Evolutionary conservation across 2,888 invertebrate genomes (phyloP).

Genomic region (Cotesia congregata): DNA sequence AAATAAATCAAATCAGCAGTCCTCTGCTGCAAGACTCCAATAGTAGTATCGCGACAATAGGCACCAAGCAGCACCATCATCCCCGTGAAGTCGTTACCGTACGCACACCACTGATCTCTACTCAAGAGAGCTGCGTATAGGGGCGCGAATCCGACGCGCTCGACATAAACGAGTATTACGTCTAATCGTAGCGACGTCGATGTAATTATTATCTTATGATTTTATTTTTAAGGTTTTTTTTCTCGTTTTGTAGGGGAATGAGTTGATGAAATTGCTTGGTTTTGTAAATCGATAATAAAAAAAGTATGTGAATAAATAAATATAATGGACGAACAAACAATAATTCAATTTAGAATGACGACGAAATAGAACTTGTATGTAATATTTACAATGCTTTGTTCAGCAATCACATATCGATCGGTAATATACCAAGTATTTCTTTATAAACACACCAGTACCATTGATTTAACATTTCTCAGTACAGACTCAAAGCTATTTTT

Average conservation of each 20-base stretch:
- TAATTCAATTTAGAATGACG: background rate
- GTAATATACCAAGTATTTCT: background rate
- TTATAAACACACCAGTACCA: background rate
- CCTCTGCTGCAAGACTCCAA: slow-evolving; percentile 47
- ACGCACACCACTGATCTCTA: slow-evolving; percentile 67
- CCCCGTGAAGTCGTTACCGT: slow-evolving; percentile 68
- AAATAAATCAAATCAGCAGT: slow-evolving; percentile 39
- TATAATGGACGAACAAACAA: background rate
- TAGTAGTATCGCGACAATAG: slow-evolving; percentile 38
- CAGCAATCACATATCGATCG: background rate
- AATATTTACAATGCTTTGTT: background rate
- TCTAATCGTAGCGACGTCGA: slow-evolving; percentile 64
- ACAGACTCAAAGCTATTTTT: background rate
- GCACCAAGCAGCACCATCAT: slow-evolving; percentile 53
- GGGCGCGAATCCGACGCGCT: slow-evolving; percentile 68
- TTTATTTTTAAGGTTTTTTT: background rate
- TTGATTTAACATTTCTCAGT: background rate
- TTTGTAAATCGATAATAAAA: background rate
- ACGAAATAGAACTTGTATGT: background rate
- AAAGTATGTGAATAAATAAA: background rate
- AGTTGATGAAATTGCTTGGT: background rate
- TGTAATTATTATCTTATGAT: slow-evolving; percentile 23
- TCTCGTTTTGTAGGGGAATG: background rate
- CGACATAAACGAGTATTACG: slow-evolving; percentile 69
- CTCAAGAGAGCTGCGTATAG: slow-evolving; percentile 69